A percentile compares a stretch with the other conserved stretches of the same genome.
These are phyloP conservation scores for Philaenus spumarius DNA, from an alignment of 1,140 invertebrate genomes.

Conservation along the genomic window DNA sequence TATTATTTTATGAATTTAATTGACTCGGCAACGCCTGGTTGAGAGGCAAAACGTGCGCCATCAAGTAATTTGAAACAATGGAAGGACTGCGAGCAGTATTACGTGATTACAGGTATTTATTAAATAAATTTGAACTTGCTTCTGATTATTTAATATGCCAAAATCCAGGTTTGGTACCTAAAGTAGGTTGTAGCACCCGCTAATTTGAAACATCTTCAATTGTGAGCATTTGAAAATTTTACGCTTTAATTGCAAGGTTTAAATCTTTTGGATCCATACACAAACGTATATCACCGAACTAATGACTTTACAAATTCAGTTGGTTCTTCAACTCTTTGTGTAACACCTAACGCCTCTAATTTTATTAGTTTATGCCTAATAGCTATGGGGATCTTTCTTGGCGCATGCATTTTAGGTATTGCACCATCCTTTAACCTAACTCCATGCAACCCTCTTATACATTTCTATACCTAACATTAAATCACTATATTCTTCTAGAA, in stretches of 20 bases:
- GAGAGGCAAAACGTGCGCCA: too few relatives aligned
- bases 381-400: conserved; percentile 34
- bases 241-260: too few relatives aligned
- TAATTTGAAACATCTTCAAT: conserved; percentile 40
- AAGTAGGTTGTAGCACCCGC: conserved; percentile 34
- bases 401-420: neutral
- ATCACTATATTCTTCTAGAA: too few relatives aligned
- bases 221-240: conserved; percentile 38
- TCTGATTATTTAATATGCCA: conserved; percentile 38
- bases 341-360: neutral
- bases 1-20: too few relatives aligned
- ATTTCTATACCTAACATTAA: too few relatives aligned
- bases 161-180: conserved; percentile 43
- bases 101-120: too few relatives aligned
- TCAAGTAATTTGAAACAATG: too few relatives aligned
- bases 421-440: neutral
- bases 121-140: too few relatives aligned
- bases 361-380: conserved; percentile 27
- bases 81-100: too few relatives aligned
- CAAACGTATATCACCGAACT: conserved; percentile 33
- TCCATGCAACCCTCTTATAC: neutral
- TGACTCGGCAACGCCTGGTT: too few relatives aligned
- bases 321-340: too few relatives aligned
- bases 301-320: conserved; percentile 33
- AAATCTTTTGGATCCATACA: too few relatives aligned